phyloP scores from a whole-genome alignment of 2,113 vertebrate genomes.

The Xiphias gladius region DNA sequence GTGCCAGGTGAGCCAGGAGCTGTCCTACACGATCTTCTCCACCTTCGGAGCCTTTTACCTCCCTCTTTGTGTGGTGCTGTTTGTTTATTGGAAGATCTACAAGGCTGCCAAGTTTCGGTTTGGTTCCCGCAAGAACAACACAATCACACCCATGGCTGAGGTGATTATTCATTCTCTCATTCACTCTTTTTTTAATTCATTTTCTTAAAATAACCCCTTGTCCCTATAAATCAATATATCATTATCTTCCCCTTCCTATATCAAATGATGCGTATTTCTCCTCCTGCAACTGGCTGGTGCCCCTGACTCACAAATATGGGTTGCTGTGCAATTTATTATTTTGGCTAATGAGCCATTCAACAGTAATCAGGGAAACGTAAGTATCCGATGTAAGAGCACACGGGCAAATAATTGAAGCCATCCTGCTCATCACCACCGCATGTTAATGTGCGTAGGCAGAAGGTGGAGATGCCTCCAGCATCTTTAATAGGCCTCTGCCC shows the following conservation, averaged over 20 bases:
- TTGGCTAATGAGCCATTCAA: constrained; percentile 26
- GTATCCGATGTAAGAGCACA: constrained; percentile 38
- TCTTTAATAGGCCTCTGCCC: constrained; percentile 58
- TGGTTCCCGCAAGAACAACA: constrained; percentile 90
- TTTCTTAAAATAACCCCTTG: background rate
- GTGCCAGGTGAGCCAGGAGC: constrained; percentile 95
- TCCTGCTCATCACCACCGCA: constrained; percentile 51
- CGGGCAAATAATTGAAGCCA: constrained; percentile 51
- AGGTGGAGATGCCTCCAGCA: constrained; percentile 33
- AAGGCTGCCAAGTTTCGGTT: constrained; percentile 94
- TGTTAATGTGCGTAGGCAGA: constrained; percentile 59
- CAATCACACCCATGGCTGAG: constrained; percentile 90
- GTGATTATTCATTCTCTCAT: constrained; percentile 62
- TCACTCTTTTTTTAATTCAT: background rate
- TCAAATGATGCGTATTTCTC: background rate
- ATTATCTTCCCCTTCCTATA: background rate
- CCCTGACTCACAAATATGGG: constrained; percentile 5
- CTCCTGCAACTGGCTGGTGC: background rate
- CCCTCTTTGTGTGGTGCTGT: constrained; percentile 95
- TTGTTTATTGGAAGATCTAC: constrained; percentile 99
- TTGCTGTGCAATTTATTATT: constrained; percentile 32
- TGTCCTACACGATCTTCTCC: constrained; percentile 95
- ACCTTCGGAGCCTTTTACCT: constrained; percentile 97
- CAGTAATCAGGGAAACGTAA: constrained; percentile 47
- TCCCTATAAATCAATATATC: background rate